Base-by-base conservation (phyloP, 2,888 invertebrate species). In the Sphaeridia pumilis region DNA sequence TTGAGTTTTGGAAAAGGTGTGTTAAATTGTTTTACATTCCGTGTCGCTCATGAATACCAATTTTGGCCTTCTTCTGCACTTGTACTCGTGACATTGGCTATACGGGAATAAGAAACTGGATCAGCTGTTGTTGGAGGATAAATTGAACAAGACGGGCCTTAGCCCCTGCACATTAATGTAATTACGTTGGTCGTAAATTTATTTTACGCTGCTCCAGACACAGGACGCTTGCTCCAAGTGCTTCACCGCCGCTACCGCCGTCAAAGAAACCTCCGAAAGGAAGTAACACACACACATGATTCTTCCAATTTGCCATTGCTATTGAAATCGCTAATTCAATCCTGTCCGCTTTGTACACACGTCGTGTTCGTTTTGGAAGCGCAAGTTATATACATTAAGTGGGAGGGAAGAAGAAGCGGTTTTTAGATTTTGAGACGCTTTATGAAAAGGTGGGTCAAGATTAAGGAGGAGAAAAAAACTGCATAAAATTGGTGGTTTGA, bases 1-100 rank as follows among this genome's bases (percentile, higher is more conserved):
- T 7, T 28, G 24, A 10, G 7, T 12, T 20, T 10, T 25, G 44
- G 12, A 41, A 17, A 7, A 41, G 17, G 41, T 10, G 24, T 21
- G 44, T 21, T 10, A 64, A 64, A 61, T 64, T 64, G 61, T 59
- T 64, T 64, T 62, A 58, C 64, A 64, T 63, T 63, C 63, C 61
- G 61, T 57, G 55, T 58, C 42, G 56, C 63, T 64, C 64, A 64
- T 64, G 64, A 64, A 64, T 64, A 63, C 63, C 55, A 46, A 51
- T 26, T 22, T 46, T 28, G 49, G 36, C 36, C 42, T 28, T 42
- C 41, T 50, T 46, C 42, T 44, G 38, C 47, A 47, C 46, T 42
- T 42, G 35, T 42, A 50, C 27, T 43, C 36, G 20, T 20, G 4
- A 31, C 31, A 12, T 12, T 12, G 41, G 5, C 42, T 14, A 7